Conservation (phyloP, 2,113 vertebrate genomes). For the Brienomyrus brachyistius region DNA sequence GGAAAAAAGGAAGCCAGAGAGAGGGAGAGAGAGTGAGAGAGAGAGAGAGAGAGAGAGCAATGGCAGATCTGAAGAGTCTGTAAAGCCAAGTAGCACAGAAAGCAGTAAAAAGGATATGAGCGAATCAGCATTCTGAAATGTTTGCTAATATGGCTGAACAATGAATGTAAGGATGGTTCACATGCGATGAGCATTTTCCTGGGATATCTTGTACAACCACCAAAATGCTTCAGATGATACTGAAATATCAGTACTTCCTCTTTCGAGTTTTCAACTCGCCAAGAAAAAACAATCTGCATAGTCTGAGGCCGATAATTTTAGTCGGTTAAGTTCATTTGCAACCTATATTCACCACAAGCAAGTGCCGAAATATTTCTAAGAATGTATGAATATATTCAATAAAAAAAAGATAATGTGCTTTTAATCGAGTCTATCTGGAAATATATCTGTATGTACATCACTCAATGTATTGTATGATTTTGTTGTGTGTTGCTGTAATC, state of each 20-base stretch:
- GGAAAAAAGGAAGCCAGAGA: conserved; percentile 43
- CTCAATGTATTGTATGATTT: not conserved
- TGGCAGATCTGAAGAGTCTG: not conserved
- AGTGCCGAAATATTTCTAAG: not conserved
- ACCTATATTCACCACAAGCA: not conserved
- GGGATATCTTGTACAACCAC: not conserved
- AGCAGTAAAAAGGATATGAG: not conserved
- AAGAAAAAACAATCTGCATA: not conserved
- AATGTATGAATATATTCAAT: not conserved
- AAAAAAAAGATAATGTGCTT: not conserved
- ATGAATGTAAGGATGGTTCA: not conserved
- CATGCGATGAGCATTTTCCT: not conserved
- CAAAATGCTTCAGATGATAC: not conserved
- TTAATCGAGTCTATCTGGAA: not conserved
- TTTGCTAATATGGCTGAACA: not conserved
- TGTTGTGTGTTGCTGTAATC: not conserved
- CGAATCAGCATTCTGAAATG: not conserved
- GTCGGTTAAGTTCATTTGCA: not conserved
- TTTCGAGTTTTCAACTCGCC: not conserved
- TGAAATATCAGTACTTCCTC: not conserved
- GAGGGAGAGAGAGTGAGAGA: conserved; percentile 41
- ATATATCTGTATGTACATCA: not conserved
- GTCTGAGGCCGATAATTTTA: not conserved
- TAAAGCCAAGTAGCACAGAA: not conserved
- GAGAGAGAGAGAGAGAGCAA: not conserved